Evolutionary conservation across 2,113 vertebrate species (phyloP).

Genomic region (Sardina pilchardus): DNA sequence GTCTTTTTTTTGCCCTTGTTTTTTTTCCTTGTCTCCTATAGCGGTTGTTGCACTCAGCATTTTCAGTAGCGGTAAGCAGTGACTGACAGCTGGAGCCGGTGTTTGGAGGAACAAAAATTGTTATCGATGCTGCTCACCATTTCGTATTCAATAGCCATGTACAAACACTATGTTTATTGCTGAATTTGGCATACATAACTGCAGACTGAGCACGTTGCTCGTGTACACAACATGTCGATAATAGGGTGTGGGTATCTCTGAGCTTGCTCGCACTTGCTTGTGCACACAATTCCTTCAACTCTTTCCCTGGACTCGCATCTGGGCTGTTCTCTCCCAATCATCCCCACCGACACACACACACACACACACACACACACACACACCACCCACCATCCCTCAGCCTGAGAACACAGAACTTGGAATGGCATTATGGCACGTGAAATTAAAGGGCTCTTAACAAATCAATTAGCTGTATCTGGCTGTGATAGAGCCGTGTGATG

Average conservation of each 20-base stretch:
- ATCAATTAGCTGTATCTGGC: constrained; percentile 63
- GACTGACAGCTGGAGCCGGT: constrained; percentile 3
- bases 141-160: constrained; percentile 8
- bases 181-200: not conserved
- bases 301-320: not conserved
- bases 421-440: constrained; percentile 25
- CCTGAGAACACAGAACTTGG: not conserved
- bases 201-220: not conserved
- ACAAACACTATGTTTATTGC: constrained; percentile 4
- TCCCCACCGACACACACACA: no score
- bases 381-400: not conserved
- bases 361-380: no score
- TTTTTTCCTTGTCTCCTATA: not conserved
- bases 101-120: not conserved
- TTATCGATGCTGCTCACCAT: not conserved
- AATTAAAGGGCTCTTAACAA: constrained; percentile 56
- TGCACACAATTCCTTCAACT: not conserved
- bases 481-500: constrained; percentile 53
- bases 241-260: not conserved
- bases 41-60: constrained; percentile 2
- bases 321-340: not conserved
- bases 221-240: constrained; percentile 1
- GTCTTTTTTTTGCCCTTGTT: constrained; percentile 6
- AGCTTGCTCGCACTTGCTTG: not conserved
- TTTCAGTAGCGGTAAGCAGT: not conserved